A percentile compares a stretch with the other conserved stretches of the same genome.
Conservation (phyloP, 2,113 vertebrate species). For the Pollimyrus isidori region DNA sequence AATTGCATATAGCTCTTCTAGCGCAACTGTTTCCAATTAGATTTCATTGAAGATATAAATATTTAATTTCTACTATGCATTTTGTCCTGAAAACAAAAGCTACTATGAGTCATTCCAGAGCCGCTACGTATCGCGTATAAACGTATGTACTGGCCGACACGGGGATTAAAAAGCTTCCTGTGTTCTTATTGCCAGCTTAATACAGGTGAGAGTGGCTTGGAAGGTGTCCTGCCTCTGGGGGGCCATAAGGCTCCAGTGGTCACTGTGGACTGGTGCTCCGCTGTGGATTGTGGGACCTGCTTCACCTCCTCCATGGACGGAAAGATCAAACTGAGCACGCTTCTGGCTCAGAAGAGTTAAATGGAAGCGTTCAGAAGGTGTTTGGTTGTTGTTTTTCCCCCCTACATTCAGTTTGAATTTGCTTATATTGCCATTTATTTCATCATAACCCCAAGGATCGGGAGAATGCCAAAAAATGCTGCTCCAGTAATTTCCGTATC, state of each 20-base stretch:
- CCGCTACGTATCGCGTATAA: not conserved
- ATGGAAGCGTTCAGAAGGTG: not conserved
- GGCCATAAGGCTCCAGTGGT: conserved; percentile 92
- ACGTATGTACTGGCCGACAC: not conserved
- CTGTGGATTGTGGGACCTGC: conserved; percentile 92
- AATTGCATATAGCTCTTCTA: too few species aligned
- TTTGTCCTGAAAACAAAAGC: not conserved
- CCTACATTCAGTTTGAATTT: not conserved
- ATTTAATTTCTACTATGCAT: not conserved
- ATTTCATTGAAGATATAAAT: not conserved
- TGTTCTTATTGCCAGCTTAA: conserved; percentile 62
- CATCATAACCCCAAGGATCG: not conserved
- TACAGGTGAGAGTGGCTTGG: conserved; percentile 70
- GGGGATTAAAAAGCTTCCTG: not conserved
- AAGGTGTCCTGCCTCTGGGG: conserved; percentile 78
- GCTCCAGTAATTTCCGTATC: not conserved
- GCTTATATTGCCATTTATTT: not conserved
- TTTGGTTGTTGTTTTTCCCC: not conserved
- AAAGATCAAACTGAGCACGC: conserved; percentile 91
- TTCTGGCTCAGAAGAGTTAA: conserved; percentile 81
- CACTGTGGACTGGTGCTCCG: conserved; percentile 92
- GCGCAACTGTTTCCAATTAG: not conserved
- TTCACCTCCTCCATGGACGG: conserved; percentile 97
- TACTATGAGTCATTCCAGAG: not conserved
- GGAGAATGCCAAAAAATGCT: not conserved